phyloP scores from a whole-genome alignment of 2,888 invertebrate species.

The Nebria salina region DNA sequence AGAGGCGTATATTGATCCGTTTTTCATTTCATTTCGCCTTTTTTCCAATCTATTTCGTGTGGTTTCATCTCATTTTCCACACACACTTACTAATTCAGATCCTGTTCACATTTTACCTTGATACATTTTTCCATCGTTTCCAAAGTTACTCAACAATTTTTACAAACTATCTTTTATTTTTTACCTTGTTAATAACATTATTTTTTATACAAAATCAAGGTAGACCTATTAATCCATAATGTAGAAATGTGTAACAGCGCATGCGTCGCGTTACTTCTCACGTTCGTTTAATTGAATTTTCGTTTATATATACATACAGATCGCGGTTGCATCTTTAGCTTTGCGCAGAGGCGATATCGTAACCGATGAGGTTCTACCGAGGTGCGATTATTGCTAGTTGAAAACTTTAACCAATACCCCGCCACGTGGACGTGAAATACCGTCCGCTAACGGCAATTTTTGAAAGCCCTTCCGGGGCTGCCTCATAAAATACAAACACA shows the following conservation, averaged over 20 bases:
- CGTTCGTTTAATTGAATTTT: background rate
- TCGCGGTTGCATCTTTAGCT: constrained; percentile 64
- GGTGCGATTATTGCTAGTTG: constrained; percentile 93
- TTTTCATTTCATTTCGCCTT: background rate
- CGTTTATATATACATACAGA: background rate
- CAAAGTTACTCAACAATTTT: background rate
- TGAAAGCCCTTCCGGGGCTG: constrained; percentile 68
- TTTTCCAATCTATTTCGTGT: background rate
- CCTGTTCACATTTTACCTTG: background rate
- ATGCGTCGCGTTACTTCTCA: background rate
- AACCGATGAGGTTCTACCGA: constrained; percentile 91
- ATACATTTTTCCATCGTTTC: background rate
- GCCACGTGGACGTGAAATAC: constrained; percentile 87
- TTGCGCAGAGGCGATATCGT: constrained; percentile 94
- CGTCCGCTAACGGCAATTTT: constrained; percentile 87
- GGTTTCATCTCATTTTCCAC: background rate
- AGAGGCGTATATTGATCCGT: background rate
- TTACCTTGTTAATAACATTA: background rate
- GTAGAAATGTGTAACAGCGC: background rate
- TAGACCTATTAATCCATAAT: background rate
- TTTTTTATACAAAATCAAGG: background rate
- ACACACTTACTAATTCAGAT: background rate
- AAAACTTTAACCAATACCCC: constrained; percentile 95
- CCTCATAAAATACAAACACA: constrained; percentile 30
- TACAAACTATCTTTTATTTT: background rate